These are phyloP conservation scores for Laupala kohalensis DNA, from an alignment of 1,140 invertebrate genomes.

Conservation along the genomic window DNA sequence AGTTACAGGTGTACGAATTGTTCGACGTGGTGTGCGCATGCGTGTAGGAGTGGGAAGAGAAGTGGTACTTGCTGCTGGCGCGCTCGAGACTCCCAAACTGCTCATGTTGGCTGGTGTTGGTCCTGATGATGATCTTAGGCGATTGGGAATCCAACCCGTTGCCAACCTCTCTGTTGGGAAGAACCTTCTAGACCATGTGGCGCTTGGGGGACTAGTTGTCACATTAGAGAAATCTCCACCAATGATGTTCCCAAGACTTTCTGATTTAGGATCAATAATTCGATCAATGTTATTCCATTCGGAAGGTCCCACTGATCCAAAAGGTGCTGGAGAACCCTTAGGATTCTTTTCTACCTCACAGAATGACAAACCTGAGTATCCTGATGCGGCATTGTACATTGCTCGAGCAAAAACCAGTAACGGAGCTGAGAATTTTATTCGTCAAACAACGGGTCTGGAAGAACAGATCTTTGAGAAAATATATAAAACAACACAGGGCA, in stretches of 20 bases:
- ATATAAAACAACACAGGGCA: background rate
- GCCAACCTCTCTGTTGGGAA: slow-evolving; percentile 53
- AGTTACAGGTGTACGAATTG: slow-evolving; percentile 44
- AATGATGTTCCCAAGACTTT: slow-evolving; percentile 18
- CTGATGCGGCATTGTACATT: slow-evolving; percentile 64
- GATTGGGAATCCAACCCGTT: slow-evolving; percentile 48
- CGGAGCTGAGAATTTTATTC: background rate
- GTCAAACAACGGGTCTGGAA: slow-evolving; percentile 15
- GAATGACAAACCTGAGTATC: slow-evolving; percentile 28
- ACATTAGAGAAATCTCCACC: slow-evolving; percentile 30
- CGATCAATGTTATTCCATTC: slow-evolving; percentile 29
- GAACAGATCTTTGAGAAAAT: slow-evolving; percentile 9
- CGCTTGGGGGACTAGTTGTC: slow-evolving; percentile 47
- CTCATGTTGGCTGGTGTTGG: slow-evolving; percentile 64
- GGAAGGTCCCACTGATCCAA: slow-evolving; percentile 32
- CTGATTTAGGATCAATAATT: slow-evolving; percentile 18
- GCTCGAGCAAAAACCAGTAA: slow-evolving; percentile 8
- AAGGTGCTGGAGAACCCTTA: slow-evolving; percentile 31
- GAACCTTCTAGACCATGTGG: slow-evolving; percentile 58
- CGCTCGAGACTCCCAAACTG: slow-evolving; percentile 52
- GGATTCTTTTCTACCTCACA: background rate
- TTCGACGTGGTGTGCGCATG: slow-evolving; percentile 31
- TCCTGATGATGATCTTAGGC: slow-evolving; percentile 47
- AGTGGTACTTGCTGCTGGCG: slow-evolving; percentile 51
- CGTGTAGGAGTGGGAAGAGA: slow-evolving; percentile 38